A percentile compares a stretch with the other conserved stretches of the same genome.
Evolutionary conservation across 2,113 vertebrate genomes (phyloP).

Genomic region (Sisor rabdophorus): DNA sequence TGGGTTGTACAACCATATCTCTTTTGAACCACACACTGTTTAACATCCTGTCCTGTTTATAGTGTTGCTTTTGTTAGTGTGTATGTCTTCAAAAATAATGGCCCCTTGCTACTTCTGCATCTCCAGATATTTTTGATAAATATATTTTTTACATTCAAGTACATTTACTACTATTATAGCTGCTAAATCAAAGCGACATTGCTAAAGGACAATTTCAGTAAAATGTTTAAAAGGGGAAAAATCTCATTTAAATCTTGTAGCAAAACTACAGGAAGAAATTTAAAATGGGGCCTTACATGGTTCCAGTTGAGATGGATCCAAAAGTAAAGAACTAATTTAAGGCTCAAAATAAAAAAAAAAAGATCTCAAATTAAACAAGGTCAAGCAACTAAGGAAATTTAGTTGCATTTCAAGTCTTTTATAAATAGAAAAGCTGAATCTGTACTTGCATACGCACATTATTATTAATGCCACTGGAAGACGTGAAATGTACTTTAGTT

Average conservation of each 20-base stretch:
- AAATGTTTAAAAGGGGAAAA: background rate
- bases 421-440: conserved; percentile 27
- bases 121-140: conserved; percentile 10
- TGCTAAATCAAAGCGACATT: conserved; percentile 19
- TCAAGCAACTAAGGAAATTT: conserved; percentile 20
- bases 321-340: conserved; percentile 34
- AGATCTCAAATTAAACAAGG: background rate
- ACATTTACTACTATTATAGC: conserved; percentile 9
- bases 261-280: conserved; percentile 3
- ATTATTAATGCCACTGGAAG: conserved; percentile 28
- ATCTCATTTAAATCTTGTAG: background rate
- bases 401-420: conserved; percentile 49
- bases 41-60: conserved; percentile 41
- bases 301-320: conserved; percentile 31
- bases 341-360: too few species aligned
- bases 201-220: conserved; percentile 10
- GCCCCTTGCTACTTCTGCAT: too few species aligned
- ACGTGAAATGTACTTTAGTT: conserved; percentile 36
- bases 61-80: conserved; percentile 16
- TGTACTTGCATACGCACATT: conserved; percentile 32
- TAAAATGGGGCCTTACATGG: conserved; percentile 20
- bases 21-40: background rate
- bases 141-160: conserved; percentile 39
- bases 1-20: background rate
- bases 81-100: conserved; percentile 31